A percentile compares a stretch with the other conserved stretches of the same genome.
These are phyloP conservation scores for Eumerus sabulonum DNA, from an alignment of 2,888 invertebrate species.

Conservation along the genomic window DNA sequence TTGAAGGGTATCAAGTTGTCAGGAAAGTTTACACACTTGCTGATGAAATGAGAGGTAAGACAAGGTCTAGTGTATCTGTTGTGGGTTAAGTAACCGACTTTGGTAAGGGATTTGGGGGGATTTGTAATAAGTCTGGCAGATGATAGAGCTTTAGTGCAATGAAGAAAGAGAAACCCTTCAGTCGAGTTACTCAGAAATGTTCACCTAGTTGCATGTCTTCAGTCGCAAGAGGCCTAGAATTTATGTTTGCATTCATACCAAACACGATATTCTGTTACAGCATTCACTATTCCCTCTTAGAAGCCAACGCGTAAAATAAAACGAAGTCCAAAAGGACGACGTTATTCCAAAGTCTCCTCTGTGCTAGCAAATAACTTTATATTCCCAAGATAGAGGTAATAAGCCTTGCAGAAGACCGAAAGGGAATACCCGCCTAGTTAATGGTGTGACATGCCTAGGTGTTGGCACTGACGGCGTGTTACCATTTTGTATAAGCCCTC, in stretches of 20 bases:
- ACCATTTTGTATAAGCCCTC: conserved; percentile 22
- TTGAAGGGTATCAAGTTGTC: conserved; percentile 46
- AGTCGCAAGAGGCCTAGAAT: too few relatives aligned
- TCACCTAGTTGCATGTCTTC: too few relatives aligned
- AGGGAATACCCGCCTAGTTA: conserved; percentile 21
- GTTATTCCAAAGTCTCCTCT: not conserved
- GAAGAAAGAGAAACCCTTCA: too few relatives aligned
- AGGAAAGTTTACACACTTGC: conserved; percentile 24
- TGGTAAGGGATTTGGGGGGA: not conserved
- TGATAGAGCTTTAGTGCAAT: too few relatives aligned
- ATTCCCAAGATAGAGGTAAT: not conserved
- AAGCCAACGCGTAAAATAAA: not conserved
- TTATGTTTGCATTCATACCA: too few relatives aligned
- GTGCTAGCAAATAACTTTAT: not conserved
- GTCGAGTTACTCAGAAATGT: too few relatives aligned
- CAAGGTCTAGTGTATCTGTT: too few relatives aligned
- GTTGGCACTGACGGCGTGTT: conserved; percentile 12
- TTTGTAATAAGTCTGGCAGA: not conserved
- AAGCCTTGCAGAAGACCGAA: conserved; percentile 2
- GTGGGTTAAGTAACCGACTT: too few relatives aligned
- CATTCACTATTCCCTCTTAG: too few relatives aligned
- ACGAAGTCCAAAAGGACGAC: not conserved
- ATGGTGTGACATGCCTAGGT: not conserved
- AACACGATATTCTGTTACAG: too few relatives aligned
- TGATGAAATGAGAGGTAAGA: too few relatives aligned